A percentile compares a stretch with the other conserved stretches of the same genome.
phyloP scores from a whole-genome alignment of 2,888 invertebrate genomes.

The Shargacucullia verbasci region DNA sequence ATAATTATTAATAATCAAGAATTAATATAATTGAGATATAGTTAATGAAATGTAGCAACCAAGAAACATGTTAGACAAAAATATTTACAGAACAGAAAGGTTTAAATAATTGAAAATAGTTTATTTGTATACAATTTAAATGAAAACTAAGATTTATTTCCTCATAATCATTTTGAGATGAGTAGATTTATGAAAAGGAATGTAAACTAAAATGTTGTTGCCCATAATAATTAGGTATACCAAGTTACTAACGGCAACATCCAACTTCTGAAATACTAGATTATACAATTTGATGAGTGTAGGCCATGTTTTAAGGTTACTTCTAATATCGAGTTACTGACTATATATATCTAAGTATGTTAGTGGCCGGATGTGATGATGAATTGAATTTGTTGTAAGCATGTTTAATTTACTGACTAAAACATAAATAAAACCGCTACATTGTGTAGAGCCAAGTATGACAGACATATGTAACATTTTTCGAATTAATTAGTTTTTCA shows the following conservation, averaged over 20 bases:
- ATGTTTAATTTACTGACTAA: slow-evolving; percentile 41
- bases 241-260: slow-evolving; percentile 32
- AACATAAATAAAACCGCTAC: slow-evolving; percentile 42
- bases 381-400: slow-evolving; percentile 10
- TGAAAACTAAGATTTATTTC: slow-evolving; percentile 33
- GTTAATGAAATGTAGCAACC: slow-evolving; percentile 16
- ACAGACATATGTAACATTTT: slow-evolving; percentile 4
- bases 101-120: slow-evolving; percentile 19
- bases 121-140: slow-evolving; percentile 19
- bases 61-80: slow-evolving; percentile 23
- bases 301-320: slow-evolving; percentile 13
- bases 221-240: slow-evolving; percentile 27
- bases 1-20: slow-evolving; percentile 20
- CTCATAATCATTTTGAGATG: slow-evolving; percentile 33
- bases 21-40: slow-evolving; percentile 15
- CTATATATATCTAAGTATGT: slow-evolving; percentile 25
- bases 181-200: slow-evolving; percentile 54
- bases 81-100: slow-evolving; percentile 42
- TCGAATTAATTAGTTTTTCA: slow-evolving; percentile 21
- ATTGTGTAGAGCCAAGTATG: slow-evolving; percentile 4
- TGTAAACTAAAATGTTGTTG: slow-evolving; percentile 58
- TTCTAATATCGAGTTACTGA: slow-evolving; percentile 12
- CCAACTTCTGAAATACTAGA: slow-evolving; percentile 43
- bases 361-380: slow-evolving; percentile 26
- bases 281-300: slow-evolving; percentile 15